Evolutionary conservation across 2,888 invertebrate genomes (phyloP).

Genomic region (Pollenia angustigena): DNA sequence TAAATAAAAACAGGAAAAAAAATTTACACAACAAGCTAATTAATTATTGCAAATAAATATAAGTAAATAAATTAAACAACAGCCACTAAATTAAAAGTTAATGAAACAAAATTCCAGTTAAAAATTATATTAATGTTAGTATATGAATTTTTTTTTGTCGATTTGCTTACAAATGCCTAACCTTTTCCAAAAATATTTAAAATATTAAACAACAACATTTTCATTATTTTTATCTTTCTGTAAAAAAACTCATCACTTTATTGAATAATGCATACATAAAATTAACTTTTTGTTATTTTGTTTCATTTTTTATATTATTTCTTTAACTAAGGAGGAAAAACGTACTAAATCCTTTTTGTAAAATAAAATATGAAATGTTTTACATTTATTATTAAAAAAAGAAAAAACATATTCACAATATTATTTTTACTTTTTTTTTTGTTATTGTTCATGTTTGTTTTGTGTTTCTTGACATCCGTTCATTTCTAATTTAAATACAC

Average conservation of each 20-base stretch:
- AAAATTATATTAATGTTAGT: background rate
- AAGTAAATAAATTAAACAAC: background rate
- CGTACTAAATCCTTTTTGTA: conserved; percentile 40
- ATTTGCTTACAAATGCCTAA: background rate
- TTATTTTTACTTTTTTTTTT: conserved; percentile 36
- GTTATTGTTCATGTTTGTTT: conserved; percentile 35
- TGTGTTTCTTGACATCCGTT: conserved; percentile 58
- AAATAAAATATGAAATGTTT: conserved; percentile 62
- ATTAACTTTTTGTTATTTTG: conserved; percentile 51
- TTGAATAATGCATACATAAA: conserved; percentile 73
- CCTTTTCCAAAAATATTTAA: background rate
- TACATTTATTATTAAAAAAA: conserved; percentile 54
- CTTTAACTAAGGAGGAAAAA: conserved; percentile 67
- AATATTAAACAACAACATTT: conserved; percentile 30
- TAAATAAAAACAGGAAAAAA: conserved; percentile 1
- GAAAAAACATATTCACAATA: conserved; percentile 67
- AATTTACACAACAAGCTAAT: conserved; percentile 12
- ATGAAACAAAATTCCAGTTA: background rate
- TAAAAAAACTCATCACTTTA: conserved; percentile 74
- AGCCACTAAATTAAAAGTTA: background rate
- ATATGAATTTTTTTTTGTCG: background rate
- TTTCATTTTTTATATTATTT: conserved; percentile 43
- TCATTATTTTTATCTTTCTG: conserved; percentile 66
- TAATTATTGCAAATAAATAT: background rate
- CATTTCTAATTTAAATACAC: conserved; percentile 53